phyloP scores from a whole-genome alignment of 2,888 invertebrate genomes.

The Plusia festucae region DNA sequence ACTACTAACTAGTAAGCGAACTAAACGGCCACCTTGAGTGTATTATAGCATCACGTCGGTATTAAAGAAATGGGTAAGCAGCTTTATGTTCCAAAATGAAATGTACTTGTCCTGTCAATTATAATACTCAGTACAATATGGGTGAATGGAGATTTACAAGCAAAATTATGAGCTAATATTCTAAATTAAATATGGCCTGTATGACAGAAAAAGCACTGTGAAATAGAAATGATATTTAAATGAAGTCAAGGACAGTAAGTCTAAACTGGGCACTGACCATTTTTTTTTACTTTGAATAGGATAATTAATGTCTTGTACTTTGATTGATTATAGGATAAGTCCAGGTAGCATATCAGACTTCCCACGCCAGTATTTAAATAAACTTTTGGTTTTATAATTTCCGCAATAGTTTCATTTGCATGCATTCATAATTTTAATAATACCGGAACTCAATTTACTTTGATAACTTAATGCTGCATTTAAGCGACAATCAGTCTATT shows the following conservation, averaged over 20 bases:
- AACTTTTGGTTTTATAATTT: neutral
- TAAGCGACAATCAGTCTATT: neutral
- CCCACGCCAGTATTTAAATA: neutral
- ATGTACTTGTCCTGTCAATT: no score
- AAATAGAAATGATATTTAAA: no score
- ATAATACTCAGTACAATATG: no score
- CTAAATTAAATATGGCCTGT: no score
- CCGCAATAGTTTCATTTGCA: neutral
- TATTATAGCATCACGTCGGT: neutral
- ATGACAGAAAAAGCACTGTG: no score
- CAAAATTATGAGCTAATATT: no score
- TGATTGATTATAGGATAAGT: no score
- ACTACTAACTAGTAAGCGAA: neutral
- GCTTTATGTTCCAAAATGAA: neutral
- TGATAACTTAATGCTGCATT: slow-evolving; percentile 2
- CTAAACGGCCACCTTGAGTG: neutral
- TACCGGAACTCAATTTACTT: neutral
- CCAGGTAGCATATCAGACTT: neutral
- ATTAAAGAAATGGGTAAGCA: neutral
- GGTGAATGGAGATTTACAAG: no score
- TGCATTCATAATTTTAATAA: neutral
- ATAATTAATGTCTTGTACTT: no score
- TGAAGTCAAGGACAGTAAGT: no score
- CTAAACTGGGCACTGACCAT: no score
- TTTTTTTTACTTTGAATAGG: no score